Percentiles rank a stretch among this genome's conserved stretches.
Evolutionary conservation across 2,797 vertebrate genomes (phyloP).

Genomic region (Naso thynnoides): DNA sequence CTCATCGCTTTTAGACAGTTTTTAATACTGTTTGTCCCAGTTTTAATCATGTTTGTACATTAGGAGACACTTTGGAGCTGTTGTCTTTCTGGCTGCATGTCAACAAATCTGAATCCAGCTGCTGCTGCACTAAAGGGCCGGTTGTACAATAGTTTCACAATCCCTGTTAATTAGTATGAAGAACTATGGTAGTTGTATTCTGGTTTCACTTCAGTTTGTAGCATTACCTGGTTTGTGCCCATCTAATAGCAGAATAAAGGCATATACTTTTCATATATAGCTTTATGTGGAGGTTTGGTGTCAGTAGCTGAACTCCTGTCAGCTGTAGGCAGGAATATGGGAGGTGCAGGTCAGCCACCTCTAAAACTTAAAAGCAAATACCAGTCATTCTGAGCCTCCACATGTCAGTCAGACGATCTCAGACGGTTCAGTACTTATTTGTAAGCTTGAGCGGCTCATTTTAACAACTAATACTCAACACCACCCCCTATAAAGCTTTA

Average conservation of each 20-base stretch:
- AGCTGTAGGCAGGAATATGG: background rate
- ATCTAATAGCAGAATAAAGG: background rate
- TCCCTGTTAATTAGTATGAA: background rate
- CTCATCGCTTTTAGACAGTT: background rate
- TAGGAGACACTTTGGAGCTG: conserved; percentile 17
- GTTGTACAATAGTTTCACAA: background rate
- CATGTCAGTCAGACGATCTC: background rate
- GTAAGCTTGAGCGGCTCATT: background rate
- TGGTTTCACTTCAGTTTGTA: background rate
- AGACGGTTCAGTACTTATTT: no score
- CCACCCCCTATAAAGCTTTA: background rate
- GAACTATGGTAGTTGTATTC: conserved; percentile 1
- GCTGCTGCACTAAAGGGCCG: conserved; percentile 20
- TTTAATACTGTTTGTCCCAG: conserved; percentile 13
- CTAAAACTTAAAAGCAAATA: conserved; percentile 1
- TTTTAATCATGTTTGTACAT: conserved; percentile 33
- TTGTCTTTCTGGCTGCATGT: conserved; percentile 13
- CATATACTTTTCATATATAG: fast-evolving
- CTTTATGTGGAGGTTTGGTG: background rate
- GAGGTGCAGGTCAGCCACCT: background rate
- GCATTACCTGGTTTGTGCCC: no score
- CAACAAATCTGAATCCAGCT: conserved; percentile 36
- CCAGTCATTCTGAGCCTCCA: conserved; percentile 5
- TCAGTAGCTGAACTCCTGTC: background rate
- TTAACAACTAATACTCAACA: background rate